Conservation (phyloP, 2,888 invertebrate species). For the Cephonodes hylas region DNA sequence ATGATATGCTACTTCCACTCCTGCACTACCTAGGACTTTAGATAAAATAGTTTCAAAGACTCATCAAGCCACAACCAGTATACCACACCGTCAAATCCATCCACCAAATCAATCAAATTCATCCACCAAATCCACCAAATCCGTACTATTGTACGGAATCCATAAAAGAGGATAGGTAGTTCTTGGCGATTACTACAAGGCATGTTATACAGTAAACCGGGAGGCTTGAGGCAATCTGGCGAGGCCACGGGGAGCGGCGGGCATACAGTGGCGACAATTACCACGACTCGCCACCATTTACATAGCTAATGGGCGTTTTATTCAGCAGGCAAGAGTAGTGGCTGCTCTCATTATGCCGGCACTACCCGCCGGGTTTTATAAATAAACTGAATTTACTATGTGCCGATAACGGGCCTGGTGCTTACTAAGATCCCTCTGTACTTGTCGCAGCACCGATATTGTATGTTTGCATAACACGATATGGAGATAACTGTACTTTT, state of each 20-base stretch:
- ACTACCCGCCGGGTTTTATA: not conserved
- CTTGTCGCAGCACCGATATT: not conserved
- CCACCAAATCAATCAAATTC: no score
- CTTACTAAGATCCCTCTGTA: not conserved
- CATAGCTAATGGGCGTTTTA: not conserved
- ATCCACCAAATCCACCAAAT: no score
- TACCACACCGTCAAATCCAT: no score
- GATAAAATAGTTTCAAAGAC: no score
- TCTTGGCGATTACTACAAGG: no score
- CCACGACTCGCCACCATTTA: not conserved
- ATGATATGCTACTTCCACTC: no score
- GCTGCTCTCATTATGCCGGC: not conserved
- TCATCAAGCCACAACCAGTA: no score
- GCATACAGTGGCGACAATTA: not conserved
- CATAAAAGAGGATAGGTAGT: no score
- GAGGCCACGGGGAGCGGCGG: not conserved
- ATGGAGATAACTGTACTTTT: no score
- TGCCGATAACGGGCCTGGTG: not conserved
- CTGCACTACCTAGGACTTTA: no score
- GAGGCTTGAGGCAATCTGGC: not conserved
- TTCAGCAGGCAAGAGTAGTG: constrained; percentile 12
- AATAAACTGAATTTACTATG: not conserved
- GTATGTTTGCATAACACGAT: no score
- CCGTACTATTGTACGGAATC: no score
- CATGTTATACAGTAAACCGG: not conserved